These are phyloP conservation scores for Ascaphus truei DNA, from an alignment of 2,113 vertebrate species.

Conservation along the genomic window DNA sequence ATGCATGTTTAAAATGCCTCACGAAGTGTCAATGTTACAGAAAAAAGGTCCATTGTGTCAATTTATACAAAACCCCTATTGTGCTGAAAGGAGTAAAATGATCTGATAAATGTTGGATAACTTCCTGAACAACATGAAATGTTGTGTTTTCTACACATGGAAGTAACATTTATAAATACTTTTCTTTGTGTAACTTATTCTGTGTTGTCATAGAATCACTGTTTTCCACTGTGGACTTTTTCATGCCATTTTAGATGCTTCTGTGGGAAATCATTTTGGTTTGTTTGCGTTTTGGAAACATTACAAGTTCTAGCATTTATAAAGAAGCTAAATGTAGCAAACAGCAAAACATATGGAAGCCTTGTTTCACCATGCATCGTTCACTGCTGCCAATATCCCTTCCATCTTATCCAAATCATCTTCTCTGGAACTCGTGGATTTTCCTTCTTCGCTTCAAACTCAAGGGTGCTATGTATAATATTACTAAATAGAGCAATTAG, in stretches of 20 bases:
- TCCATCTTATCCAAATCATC: too few species aligned
- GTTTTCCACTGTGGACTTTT: background rate
- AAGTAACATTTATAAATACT: constrained; percentile 15
- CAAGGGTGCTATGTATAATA: too few species aligned
- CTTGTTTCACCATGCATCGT: too few species aligned
- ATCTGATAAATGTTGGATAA: constrained; percentile 20
- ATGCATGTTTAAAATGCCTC: constrained; percentile 25
- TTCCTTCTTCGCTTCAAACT: too few species aligned
- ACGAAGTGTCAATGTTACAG: constrained; percentile 10
- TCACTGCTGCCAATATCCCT: too few species aligned
- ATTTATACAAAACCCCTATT: constrained; percentile 23
- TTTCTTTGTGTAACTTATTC: constrained; percentile 5
- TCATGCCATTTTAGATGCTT: constrained; percentile 20
- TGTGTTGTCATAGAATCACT: background rate
- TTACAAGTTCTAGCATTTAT: background rate
- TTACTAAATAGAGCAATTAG: too few species aligned
- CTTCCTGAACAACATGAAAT: constrained; percentile 9
- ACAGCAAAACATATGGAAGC: too few species aligned
- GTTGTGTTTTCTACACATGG: background rate
- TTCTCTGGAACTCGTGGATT: too few species aligned
- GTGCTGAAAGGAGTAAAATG: constrained; percentile 17
- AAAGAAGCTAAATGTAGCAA: too few species aligned
- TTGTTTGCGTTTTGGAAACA: background rate
- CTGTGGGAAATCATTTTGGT: constrained; percentile 43
- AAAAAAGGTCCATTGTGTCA: too few species aligned